Base-by-base conservation (phyloP, 2,113 vertebrate genomes). In the Pogonocichla stellata region DNA sequence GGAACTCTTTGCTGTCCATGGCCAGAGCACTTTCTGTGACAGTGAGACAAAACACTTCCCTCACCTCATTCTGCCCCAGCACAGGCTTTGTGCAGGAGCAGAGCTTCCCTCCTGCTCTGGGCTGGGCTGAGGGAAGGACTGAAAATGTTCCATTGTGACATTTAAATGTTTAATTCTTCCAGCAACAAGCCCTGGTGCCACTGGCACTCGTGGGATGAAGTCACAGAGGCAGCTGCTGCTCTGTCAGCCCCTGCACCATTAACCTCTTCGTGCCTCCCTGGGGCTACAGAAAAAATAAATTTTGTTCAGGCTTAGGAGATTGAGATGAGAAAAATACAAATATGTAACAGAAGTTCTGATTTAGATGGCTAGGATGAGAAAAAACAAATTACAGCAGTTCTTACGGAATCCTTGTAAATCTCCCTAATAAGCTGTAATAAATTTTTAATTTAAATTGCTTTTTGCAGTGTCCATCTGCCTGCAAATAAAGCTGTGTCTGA, bases 221-320 rank as follows among this genome's bases (percentile, higher is more conserved):
- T 82, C 90, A 26, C 86, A 26, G 45, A 47, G 18, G 47, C 90
- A 95, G 93, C 84, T 88, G 84, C 18, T 58, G 18, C 70, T 69
- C 87, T 28, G 10, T n/a, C 84, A 92, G 87, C 83, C 26, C 36
- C 4, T 43, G 54, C 85, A 40, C 38, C 7, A 10, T 50, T 50
- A 61, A 92, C 67, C 62, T 69, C 56, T 62, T 43, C 43, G 0
- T 22, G 24, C 29, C 71, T 66, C 67, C 47, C 15, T 0, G 72
- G 20, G 31, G 38, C 42, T 29, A 4, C 51, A 56, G 40, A 5
- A 16, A 11, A 54, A 70, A 13, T 3, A 10, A 15, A 29, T 86
- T 43, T 28, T 9, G 12, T 29, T 60, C 65, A 47, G 14, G 19
- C 62, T 83, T 34, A 47, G 60, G 62, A 74, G 43, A 78, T 8